These are phyloP conservation scores for Psittacara wagleri DNA, from an alignment of 2,113 vertebrate genomes.

Conservation along the genomic window DNA sequence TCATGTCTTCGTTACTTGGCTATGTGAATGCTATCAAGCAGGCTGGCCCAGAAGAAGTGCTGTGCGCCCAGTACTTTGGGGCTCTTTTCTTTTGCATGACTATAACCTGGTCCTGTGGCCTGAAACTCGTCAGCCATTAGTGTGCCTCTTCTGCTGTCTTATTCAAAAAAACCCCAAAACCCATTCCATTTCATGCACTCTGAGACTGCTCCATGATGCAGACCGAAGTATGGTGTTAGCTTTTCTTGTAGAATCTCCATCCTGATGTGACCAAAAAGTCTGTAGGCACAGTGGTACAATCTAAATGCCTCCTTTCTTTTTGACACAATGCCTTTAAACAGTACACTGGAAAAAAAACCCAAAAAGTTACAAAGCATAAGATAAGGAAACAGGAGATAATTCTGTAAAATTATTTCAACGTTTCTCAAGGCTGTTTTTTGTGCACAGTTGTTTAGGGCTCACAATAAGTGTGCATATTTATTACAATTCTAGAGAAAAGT, in stretches of 20 bases:
- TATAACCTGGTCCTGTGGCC: neutral
- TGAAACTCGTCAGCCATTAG: neutral
- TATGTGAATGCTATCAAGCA: neutral
- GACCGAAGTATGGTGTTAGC: neutral
- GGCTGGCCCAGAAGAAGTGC: neutral
- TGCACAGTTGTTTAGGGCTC: neutral
- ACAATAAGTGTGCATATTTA: neutral
- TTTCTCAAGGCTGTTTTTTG: neutral
- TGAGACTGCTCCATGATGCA: neutral
- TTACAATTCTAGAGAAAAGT: neutral
- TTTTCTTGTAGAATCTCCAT: neutral
- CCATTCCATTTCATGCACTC: neutral
- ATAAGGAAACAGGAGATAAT: neutral
- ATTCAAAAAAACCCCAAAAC: neutral
- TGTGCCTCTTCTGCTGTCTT: neutral
- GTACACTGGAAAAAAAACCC: neutral
- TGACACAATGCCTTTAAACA: neutral
- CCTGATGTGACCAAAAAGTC: neutral
- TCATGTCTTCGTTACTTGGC: neutral
- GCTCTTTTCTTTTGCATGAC: neutral
- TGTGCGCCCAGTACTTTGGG: neutral
- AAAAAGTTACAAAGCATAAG: neutral
- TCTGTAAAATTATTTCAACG: neutral
- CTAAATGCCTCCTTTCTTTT: neutral
- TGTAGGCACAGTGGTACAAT: neutral